These are phyloP conservation scores for Chionoecetes opilio DNA, from an alignment of 1,140 invertebrate genomes.

Conservation along the genomic window DNA sequence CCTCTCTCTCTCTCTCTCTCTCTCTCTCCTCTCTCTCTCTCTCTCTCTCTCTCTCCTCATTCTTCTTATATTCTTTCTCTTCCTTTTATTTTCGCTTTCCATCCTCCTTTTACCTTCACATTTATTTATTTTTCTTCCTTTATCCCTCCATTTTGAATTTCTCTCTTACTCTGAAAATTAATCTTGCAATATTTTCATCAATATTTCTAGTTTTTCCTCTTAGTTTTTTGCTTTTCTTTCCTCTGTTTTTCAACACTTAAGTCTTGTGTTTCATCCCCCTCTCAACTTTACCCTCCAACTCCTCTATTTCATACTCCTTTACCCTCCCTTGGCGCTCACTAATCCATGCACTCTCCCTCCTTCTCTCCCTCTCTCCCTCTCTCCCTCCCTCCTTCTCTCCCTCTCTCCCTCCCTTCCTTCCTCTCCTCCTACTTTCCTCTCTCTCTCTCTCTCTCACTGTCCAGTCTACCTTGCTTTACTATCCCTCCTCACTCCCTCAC, in stretches of 20 bases:
- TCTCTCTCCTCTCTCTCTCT: background rate
- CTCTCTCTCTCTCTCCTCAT: background rate
- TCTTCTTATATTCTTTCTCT: constrained; percentile 1
- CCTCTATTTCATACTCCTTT: background rate
- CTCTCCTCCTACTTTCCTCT: constrained; percentile 10
- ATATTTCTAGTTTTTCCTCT: background rate
- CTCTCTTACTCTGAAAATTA: too few relatives aligned
- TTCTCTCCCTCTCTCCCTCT: background rate
- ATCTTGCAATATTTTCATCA: background rate
- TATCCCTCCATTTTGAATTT: background rate
- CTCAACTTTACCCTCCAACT: background rate
- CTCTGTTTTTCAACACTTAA: background rate
- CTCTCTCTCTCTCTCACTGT: background rate
- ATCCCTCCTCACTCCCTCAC: too few relatives aligned
- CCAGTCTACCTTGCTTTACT: background rate
- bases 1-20: background rate
- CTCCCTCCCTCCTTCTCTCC: background rate
- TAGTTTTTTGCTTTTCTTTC: background rate
- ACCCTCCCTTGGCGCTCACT: background rate
- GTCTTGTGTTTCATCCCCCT: background rate
- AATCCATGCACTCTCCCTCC: background rate
- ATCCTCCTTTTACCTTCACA: background rate
- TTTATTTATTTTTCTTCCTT: background rate
- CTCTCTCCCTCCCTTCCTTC: background rate
- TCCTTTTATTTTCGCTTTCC: background rate